Conservation (phyloP, 2,797 vertebrate genomes). For the Lepilemur septentrionalis region DNA sequence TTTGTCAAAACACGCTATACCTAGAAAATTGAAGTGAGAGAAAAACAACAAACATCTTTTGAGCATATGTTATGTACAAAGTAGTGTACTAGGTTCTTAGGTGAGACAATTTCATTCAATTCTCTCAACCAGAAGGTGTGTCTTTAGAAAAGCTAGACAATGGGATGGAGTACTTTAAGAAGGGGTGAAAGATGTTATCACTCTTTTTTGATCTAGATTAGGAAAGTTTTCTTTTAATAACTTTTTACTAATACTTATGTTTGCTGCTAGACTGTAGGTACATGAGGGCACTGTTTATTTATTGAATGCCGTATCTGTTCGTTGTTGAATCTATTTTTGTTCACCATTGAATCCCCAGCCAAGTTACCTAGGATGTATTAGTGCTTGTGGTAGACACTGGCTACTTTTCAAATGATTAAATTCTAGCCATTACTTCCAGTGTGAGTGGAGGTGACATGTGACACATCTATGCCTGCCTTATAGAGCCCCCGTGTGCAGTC, state of each 20-base stretch:
- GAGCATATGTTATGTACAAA: fast-evolving
- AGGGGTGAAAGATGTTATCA: no score
- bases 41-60: background rate
- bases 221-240: no score
- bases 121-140: no score
- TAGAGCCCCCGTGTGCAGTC: background rate
- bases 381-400: background rate
- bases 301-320: background rate
- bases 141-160: no score
- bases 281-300: background rate
- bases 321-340: background rate
- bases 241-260: background rate
- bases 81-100: fast-evolving
- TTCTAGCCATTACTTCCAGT: background rate
- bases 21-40: background rate
- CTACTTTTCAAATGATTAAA: background rate
- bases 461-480: background rate
- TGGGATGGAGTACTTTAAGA: no score
- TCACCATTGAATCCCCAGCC: background rate
- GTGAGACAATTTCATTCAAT: fast-evolving
- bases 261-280: background rate
- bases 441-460: background rate
- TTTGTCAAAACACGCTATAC: no score
- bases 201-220: no score
- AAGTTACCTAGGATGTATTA: background rate